phyloP scores from a whole-genome alignment of 2,888 invertebrate species.

The Pristionchus fissidentatus region DNA sequence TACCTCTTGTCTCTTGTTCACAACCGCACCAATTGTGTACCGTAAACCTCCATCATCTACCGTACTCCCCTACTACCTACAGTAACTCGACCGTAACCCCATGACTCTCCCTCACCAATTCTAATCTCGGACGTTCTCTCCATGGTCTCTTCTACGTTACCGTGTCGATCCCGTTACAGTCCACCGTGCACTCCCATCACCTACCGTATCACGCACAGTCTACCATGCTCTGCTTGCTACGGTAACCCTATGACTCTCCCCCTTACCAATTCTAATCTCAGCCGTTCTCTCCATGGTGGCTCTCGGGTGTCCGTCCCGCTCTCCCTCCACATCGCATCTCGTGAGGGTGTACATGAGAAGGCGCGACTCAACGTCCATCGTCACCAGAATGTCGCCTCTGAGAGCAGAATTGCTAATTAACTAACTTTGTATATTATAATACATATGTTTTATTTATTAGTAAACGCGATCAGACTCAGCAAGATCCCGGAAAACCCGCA shows the following conservation, averaged over 20 bases:
- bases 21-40: too few species aligned
- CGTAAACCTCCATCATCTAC: too few species aligned
- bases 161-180: conserved; percentile 46
- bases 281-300: conserved; percentile 49
- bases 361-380: conserved; percentile 63
- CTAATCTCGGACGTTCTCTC: conserved; percentile 50
- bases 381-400: conserved; percentile 79
- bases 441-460: background rate
- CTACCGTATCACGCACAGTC: too few species aligned
- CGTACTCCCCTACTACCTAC: too few species aligned
- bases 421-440: background rate
- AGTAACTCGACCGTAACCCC: too few species aligned
- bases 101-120: conserved; percentile 56
- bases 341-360: conserved; percentile 61
- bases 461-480: too few species aligned
- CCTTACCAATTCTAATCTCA: conserved; percentile 49
- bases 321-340: conserved; percentile 44
- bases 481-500: too few species aligned
- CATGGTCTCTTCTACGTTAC: conserved; percentile 49
- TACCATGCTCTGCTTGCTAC: too few species aligned
- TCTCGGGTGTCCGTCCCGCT: conserved; percentile 52
- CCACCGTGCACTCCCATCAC: too few species aligned
- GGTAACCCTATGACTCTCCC: too few species aligned
- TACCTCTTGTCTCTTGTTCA: too few species aligned
- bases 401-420: background rate